A percentile compares a stretch with the other conserved stretches of the same genome.
phyloP scores from a whole-genome alignment of 2,113 vertebrate genomes.

The Thunnus maccoyii region DNA sequence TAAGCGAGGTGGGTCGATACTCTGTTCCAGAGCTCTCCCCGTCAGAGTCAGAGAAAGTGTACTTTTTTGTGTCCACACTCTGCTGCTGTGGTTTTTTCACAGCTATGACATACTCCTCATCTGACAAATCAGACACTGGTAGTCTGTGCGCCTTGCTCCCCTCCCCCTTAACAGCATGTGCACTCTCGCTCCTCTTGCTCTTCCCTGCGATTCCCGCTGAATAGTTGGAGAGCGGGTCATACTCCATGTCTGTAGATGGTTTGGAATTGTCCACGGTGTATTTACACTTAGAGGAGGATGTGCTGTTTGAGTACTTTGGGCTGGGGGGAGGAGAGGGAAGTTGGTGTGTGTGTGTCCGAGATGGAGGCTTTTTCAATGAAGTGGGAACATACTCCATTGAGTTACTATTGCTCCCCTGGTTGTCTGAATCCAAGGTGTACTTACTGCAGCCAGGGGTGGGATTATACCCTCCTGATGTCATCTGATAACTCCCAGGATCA shows the following conservation, averaged over 20 bases:
- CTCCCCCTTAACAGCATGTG: constrained; percentile 16
- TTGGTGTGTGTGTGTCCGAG: constrained; percentile 51
- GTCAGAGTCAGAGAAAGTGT: constrained; percentile 91
- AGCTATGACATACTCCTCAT: constrained; percentile 82
- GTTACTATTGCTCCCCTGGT: constrained; percentile 73
- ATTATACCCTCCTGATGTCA: constrained; percentile 88
- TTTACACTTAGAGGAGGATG: constrained; percentile 85
- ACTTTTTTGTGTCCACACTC: constrained; percentile 71
- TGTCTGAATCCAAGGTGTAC: constrained; percentile 89
- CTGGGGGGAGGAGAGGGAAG: constrained; percentile 55
- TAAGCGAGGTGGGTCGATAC: constrained; percentile 72
- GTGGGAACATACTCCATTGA: constrained; percentile 94
- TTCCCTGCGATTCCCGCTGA: constrained; percentile 89
- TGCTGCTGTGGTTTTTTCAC: constrained; percentile 82
- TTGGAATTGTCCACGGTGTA: constrained; percentile 93
- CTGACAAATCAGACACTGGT: constrained; percentile 54
- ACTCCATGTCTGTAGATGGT: constrained; percentile 95
- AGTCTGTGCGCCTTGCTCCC: constrained; percentile 69
- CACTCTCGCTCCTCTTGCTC: constrained; percentile 77
- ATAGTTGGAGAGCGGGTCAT: constrained; percentile 96
- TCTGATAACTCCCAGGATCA: constrained; percentile 86
- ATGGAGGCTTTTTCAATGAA: constrained; percentile 77
- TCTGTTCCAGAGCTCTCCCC: constrained; percentile 85
- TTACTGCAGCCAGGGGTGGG: constrained; percentile 92
- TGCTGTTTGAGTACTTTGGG: constrained; percentile 66